These are phyloP conservation scores for Lucilia cuprina DNA, from an alignment of 1,140 invertebrate species.

Conservation along the genomic window DNA sequence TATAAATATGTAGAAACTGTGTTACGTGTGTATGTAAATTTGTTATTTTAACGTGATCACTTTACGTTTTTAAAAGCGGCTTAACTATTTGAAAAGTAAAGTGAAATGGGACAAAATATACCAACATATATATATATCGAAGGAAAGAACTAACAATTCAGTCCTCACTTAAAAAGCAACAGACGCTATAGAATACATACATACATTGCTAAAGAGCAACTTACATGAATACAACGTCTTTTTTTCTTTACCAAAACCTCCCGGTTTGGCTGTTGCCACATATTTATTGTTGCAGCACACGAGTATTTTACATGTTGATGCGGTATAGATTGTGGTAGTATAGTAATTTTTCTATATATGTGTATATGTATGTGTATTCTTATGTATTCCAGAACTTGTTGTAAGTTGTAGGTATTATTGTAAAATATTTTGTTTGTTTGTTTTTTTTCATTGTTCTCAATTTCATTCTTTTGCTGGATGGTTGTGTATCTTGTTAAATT, in stretches of 20 bases:
- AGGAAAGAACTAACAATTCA: neutral
- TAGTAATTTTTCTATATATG: neutral
- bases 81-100: neutral
- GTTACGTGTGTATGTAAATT: neutral
- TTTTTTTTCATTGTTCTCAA: neutral
- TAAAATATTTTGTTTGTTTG: too few relatives aligned
- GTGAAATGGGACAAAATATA: neutral
- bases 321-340: constrained; percentile 6
- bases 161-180: neutral
- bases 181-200: neutral
- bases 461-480: neutral
- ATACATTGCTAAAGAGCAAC: neutral
- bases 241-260: neutral
- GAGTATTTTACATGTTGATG: neutral
- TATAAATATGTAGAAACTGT: too few relatives aligned
- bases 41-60: constrained; percentile 23
- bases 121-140: neutral
- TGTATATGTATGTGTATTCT: neutral
- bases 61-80: constrained; percentile 29
- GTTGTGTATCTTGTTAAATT: too few relatives aligned
- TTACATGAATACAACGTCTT: neutral
- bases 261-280: neutral
- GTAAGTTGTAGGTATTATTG: neutral
- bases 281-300: neutral
- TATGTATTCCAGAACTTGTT: neutral